Base-by-base conservation (phyloP, 2,113 vertebrate genomes). In the Pao palembangensis region DNA sequence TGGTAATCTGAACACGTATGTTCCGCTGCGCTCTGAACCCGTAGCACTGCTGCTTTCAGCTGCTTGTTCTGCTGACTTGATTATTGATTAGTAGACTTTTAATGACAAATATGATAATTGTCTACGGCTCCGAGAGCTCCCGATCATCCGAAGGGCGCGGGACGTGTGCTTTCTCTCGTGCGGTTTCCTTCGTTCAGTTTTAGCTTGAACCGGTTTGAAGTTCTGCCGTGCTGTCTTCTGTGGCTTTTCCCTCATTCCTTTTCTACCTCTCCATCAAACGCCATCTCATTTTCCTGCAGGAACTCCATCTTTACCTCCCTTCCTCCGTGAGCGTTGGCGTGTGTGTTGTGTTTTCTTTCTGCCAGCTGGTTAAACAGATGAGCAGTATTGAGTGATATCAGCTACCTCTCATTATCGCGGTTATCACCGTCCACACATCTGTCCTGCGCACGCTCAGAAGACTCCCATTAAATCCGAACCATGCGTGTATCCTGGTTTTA, bases 311-410 rank as follows among this genome's bases (percentile, higher is more conserved):
- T 46, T 57, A 17, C 50, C n/a, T 69, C 20, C 55, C 3, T 67
- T 61, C 51, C 16, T 69, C 52, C 58, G 16, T 48, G 56, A 55
- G 42, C 50, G 50, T 31, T 59, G 15, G 11, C 34, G 11, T 12
- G 8, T 12, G 34, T 38, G 34, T 12, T 34, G 16, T 55, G 34
- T 61, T 61, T 67, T 28, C 61, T 18, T 47, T 43, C 14, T 67
- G 49, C 57, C 61, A 51, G 56, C 67, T 78, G 61, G 71, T 78
- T 76, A 64, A 69, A 74, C 69, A 69, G 58, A 49, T 47, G 7
- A 73, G 55, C 23, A 0, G 6, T 64, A 70, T 64, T 60, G 56
- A 23, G 21, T 3, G 25, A 28, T 28, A 28, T 28, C 25, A 28
- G 25, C 25, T 49, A 43, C 25, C 34, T 48, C 64, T 71, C 65